These are phyloP conservation scores for Heterodera carotae DNA, from an alignment of 1,140 invertebrate genomes.

Conservation along the genomic window DNA sequence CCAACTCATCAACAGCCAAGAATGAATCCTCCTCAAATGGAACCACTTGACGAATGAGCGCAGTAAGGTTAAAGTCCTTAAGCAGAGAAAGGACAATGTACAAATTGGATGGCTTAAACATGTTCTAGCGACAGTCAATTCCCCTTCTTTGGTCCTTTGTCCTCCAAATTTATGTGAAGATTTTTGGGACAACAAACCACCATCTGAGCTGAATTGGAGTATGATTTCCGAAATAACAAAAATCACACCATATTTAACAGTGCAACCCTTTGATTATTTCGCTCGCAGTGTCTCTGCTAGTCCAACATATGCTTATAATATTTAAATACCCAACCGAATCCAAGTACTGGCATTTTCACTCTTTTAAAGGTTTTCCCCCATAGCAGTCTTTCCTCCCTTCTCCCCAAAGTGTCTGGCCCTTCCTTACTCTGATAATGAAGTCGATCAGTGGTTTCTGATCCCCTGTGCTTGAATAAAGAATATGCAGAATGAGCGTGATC, in stretches of 20 bases:
- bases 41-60: conserved; percentile 31
- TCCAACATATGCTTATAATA: too few relatives aligned
- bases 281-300: too few relatives aligned
- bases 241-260: not conserved
- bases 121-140: too few relatives aligned
- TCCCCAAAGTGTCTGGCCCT: too few relatives aligned
- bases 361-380: too few relatives aligned
- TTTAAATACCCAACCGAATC: too few relatives aligned
- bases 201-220: not conserved
- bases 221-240: not conserved
- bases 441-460: conserved; percentile 39
- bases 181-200: too few relatives aligned
- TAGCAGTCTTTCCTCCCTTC: too few relatives aligned
- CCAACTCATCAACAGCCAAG: not conserved
- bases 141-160: not conserved
- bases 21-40: conserved; percentile 10
- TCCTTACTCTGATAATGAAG: conserved; percentile 42
- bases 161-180: not conserved
- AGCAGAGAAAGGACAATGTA: conserved; percentile 5
- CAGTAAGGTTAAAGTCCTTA: conserved; percentile 36
- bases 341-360: too few relatives aligned
- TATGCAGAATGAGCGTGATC: conserved; percentile 31
- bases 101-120: too few relatives aligned
- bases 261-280: not conserved
- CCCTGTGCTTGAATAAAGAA: conserved; percentile 39